These are phyloP conservation scores for Lithophane leautieri DNA, from an alignment of 2,888 invertebrate genomes.

Conservation along the genomic window DNA sequence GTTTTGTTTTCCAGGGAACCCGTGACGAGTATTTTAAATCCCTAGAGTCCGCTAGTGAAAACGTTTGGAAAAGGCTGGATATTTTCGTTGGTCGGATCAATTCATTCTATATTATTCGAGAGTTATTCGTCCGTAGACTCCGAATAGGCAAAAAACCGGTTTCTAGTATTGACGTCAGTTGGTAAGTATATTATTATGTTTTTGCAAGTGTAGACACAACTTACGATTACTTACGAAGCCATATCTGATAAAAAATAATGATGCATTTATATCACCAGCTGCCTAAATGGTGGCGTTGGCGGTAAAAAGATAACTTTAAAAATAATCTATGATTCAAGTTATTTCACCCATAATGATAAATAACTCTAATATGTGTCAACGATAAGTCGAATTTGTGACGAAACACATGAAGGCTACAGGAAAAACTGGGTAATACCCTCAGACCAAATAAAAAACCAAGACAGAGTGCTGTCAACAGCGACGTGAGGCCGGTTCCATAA, in stretches of 20 bases:
- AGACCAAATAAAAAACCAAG: no score
- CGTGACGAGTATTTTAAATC: background rate
- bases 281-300: constrained; percentile 3
- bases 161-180: constrained; percentile 31
- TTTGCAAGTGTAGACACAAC: constrained; percentile 10
- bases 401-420: constrained; percentile 40
- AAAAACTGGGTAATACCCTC: constrained; percentile 40
- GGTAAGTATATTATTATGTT: background rate
- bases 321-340: constrained; percentile 41
- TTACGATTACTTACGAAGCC: background rate
- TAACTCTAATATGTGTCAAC: constrained; percentile 51
- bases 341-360: constrained; percentile 23
- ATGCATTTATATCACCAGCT: background rate
- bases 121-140: background rate
- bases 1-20: background rate
- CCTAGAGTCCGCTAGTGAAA: background rate
- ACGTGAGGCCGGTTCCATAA: no score
- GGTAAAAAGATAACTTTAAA: constrained; percentile 3
- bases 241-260: constrained; percentile 32
- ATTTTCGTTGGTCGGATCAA: background rate
- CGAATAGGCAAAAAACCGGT: constrained; percentile 25
- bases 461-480: no score
- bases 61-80: background rate
- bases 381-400: constrained; percentile 31
- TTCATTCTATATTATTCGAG: background rate